Base-by-base conservation (phyloP, 2,888 invertebrate genomes). In the Aspidiotus rigidus region DNA sequence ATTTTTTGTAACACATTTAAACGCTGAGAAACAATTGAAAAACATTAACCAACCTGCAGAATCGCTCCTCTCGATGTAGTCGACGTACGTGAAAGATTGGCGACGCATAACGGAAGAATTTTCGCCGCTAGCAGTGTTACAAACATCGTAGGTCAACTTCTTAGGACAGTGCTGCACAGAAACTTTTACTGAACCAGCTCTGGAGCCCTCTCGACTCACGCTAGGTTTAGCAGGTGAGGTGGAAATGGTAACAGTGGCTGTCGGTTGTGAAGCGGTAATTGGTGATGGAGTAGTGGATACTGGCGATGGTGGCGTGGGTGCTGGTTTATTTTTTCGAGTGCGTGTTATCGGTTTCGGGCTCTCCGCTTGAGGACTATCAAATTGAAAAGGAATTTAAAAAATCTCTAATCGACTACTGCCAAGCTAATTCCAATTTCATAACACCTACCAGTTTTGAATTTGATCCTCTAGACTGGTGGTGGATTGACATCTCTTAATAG, bases 261-360 rank as follows among this genome's bases (percentile, higher is more conserved):
- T 69, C 10, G 16, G 53, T 28, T 8, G 16, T 49, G 60, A n/a
- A 28, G 42, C 42, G 16, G 44, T 16, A 53, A 6, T 53, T 39
- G 40, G 15, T 10, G n/a, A n/a, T 9, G 59, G 42, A 49, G 67
- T 60, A 11, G 11, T 59, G 40, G 8, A 28, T 8, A 13, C 9
- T 13, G 63, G 57, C 39, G 53, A 40, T 40, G 86, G 86, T 53
- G 87, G 87, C 13, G 84, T 85, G 5, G 88, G 88, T 0, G 88
- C 88, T 7, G 87, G 87, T 76, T 90, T 90, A 74, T 87, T 86
- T 78, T 89, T 89, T 75, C 88, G 72, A 16, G 73, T 83, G 71
- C 90, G 81, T 73, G 83, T 79, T 62, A 85, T 83, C 9, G 86
- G 86, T 74, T 86, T 87, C 16, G 89, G 90, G 78, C 90, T 90